Percentiles rank a stretch among this genome's conserved stretches.
phyloP scores from a whole-genome alignment of 2,797 vertebrate genomes.

The Tragelaphus oryx region DNA sequence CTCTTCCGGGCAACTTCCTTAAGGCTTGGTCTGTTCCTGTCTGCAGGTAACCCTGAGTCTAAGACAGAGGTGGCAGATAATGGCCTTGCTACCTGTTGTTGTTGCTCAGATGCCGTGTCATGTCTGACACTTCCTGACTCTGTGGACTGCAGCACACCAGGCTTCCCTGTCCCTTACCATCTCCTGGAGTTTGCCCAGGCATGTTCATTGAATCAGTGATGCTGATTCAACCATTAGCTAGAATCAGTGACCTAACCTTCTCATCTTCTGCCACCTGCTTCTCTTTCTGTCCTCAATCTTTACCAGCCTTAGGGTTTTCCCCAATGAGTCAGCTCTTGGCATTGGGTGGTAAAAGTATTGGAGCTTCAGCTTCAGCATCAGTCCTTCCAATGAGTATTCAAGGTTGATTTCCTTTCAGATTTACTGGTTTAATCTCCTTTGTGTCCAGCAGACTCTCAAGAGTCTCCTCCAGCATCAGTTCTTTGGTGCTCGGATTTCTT shows the following conservation, averaged over 20 bases:
- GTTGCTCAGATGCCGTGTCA: background rate
- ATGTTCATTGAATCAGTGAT: background rate
- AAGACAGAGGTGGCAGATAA: background rate
- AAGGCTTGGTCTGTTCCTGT: background rate
- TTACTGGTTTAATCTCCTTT: background rate
- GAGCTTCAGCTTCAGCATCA: background rate
- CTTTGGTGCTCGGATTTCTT: background rate
- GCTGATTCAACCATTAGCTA: background rate
- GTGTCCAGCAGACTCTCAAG: background rate
- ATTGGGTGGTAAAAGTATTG: background rate
- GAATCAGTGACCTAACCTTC: fast-evolving
- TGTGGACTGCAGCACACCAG: background rate
- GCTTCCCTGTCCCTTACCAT: background rate
- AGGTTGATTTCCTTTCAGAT: background rate
- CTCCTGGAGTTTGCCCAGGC: background rate
- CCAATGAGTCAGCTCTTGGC: background rate
- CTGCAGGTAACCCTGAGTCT: background rate
- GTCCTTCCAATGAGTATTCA: background rate
- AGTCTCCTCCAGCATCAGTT: background rate
- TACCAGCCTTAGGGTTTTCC: background rate
- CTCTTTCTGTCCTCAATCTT: background rate
- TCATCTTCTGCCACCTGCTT: background rate
- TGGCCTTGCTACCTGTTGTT: background rate
- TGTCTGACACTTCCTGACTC: background rate
- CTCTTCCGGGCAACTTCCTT: background rate